Evolutionary conservation across 2,797 vertebrate genomes (phyloP).

Genomic region (Hybognathus amarus): DNA sequence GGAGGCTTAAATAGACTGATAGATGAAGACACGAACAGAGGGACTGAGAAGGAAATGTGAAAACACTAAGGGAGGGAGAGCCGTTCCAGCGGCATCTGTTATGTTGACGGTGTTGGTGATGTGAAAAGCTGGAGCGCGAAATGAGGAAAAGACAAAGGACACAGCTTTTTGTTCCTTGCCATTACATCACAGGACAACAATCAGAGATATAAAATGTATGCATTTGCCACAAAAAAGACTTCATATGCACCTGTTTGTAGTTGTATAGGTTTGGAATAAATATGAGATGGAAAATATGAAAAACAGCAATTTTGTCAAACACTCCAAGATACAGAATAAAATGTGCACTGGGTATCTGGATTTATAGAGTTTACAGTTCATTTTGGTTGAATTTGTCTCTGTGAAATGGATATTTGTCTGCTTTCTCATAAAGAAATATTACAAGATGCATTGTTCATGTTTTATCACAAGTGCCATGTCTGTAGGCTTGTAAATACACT

Average conservation of each 20-base stretch:
- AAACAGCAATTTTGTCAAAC: neutral
- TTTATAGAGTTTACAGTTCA: conserved; percentile 29
- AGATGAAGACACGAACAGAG: conserved; percentile 63
- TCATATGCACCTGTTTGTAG: neutral
- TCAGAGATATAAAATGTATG: neutral
- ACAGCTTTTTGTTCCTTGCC: conserved; percentile 62
- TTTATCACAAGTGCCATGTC: neutral
- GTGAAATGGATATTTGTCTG: conserved; percentile 42
- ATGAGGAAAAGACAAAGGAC: conserved; percentile 69
- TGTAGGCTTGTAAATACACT: neutral
- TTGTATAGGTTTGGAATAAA: neutral
- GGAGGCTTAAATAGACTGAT: conserved; percentile 79
- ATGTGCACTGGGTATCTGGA: neutral
- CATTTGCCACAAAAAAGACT: neutral
- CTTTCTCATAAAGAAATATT: conserved; percentile 53
- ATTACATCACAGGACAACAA: conserved; percentile 35
- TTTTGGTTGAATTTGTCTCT: conserved; percentile 36
- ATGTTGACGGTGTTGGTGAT: conserved; percentile 65
- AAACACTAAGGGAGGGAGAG: conserved; percentile 47
- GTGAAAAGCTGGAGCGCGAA: conserved; percentile 74
- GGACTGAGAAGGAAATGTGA: conserved; percentile 39
- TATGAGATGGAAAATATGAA: neutral
- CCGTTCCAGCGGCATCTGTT: conserved; percentile 63
- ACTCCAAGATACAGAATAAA: conserved; percentile 51
- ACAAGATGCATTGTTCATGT: conserved; percentile 1